Evolutionary conservation across 2,797 vertebrate genomes (phyloP), one percentile per base, ranked within the genome.

Genomic region (Capromys pilorides): DNA sequence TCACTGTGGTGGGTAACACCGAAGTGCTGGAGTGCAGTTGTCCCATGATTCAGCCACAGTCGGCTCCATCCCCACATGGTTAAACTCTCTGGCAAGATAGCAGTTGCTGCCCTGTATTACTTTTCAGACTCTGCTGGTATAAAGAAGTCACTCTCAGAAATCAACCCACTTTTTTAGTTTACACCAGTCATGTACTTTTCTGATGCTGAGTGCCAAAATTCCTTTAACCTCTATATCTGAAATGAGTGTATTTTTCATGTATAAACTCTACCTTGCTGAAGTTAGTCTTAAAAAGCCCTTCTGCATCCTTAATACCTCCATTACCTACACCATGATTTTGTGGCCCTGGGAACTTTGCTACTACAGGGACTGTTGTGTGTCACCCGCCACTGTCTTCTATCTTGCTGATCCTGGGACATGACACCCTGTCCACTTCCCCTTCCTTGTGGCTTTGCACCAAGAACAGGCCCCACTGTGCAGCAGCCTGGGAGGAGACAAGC

Each of bases 381-480:
- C 66, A 81, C 78, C 49, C 6, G 16, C 64, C 1, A 2, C n/a
- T 0, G 24, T 8, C 57, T 2, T 28, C 61, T n/a, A 0, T 54
- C 54, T 51, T 1, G 18, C 26, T 19, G 2, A 39, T 45, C n/a
- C 39, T 4, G 6, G 59, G 14, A 83, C 12, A 0, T 2, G 61
- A n/a, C 3, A 49, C n/a, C 21, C 45, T 0, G 2, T 12, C 80
- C 80, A 28, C 57, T 16, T 59, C 31, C 13, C 5, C 5, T 0
- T 1, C 41, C 71, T 45, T 31, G 1, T 0, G 1, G 45, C 41
- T 75, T 33, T 10, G 33, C 6, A 0, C 6, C 66, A 88, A 49
- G 82, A 26, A 66, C 28, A 69, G 75, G 1, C 39, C 45, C 39
- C 6, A 21, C 10, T 28, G 0, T 0, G 14, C 39, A 51, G 39